A percentile compares a stretch with the other conserved stretches of the same genome.
phyloP scores from a whole-genome alignment of 2,113 vertebrate genomes.

The Ciconia maguari region DNA sequence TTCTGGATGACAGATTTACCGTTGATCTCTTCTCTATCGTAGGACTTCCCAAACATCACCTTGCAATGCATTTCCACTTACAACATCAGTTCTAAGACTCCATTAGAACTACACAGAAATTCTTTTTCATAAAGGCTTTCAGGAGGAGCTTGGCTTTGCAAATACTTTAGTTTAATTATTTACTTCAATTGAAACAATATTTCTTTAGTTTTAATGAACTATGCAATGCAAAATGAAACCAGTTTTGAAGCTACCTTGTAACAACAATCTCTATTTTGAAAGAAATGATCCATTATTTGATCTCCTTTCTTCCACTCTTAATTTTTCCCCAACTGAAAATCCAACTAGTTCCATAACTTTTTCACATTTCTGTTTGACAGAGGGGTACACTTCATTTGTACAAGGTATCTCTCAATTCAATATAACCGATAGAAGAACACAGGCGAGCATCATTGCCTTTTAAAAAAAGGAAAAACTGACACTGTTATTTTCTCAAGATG shows the following conservation, averaged over 20 bases:
- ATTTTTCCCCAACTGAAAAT: background rate
- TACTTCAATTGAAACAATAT: background rate
- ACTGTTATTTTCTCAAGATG: background rate
- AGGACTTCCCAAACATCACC: background rate
- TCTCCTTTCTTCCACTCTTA: background rate
- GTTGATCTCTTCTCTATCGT: fast-evolving
- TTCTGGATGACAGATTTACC: background rate
- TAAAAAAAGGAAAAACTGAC: background rate
- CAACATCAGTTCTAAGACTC: background rate
- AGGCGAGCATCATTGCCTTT: background rate
- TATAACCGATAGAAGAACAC: background rate
- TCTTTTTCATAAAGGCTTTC: background rate
- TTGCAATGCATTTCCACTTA: background rate
- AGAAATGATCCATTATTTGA: background rate
- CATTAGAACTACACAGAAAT: background rate
- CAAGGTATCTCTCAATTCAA: background rate
- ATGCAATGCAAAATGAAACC: background rate
- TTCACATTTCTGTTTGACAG: background rate
- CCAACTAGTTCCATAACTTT: background rate
- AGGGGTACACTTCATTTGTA: background rate
- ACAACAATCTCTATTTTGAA: background rate
- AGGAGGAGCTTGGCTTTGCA: background rate
- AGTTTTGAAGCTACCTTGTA: background rate
- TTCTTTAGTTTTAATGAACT: background rate
- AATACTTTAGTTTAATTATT: background rate